Base-by-base conservation (phyloP, 2,888 invertebrate species). In the Cantharis lateralis region DNA sequence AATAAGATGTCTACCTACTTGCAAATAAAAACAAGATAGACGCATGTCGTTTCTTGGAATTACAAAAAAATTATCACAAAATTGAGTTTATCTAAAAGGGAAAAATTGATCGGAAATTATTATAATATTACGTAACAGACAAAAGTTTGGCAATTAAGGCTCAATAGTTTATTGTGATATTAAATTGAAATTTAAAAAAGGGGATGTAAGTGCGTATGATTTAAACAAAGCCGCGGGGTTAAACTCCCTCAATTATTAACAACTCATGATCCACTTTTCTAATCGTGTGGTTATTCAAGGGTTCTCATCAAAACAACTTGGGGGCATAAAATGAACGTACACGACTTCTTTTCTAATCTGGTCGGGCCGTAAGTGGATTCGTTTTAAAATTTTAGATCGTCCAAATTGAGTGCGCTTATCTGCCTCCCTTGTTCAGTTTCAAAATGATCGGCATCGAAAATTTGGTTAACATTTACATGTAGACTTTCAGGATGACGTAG, bases 211-310 rank as follows among this genome's bases (percentile, higher is more conserved):
- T 66, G 24, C 16, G 69, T 74, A 75, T 70, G 78, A 74, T 71
- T 66, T 76, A 82, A 80, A 82, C 81, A 81, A 82, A 81, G 78
- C 79, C 71, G 64, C 74, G 64, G 82, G 77, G 81, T 24, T 28
- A 83, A 82, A 82, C 84, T 84, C 84, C 85, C 84, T 85, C 85
- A 85, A 86, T 86, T 85, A 86, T 86, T 85, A 86, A 86, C 85
- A 86, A 86, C 85, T 85, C 85, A 83, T 81, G 82, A 83, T 83
- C 84, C 84, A 85, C 84, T 85, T 80, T 79, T 80, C 82, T 85
- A 85, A 85, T 83, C 82, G 85, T 83, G 78, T 84, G 85, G 84
- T 86, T 86, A 85, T 84, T 84, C 79, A 82, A 85, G 85, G 82
- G 83, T 84, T 80, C 84, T 85, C 82, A 81, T 83, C 84, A 82